A percentile compares a stretch with the other conserved stretches of the same genome.
Evolutionary conservation across 2,888 invertebrate species (phyloP).

Genomic region (Sceliomorpha sp.): DNA sequence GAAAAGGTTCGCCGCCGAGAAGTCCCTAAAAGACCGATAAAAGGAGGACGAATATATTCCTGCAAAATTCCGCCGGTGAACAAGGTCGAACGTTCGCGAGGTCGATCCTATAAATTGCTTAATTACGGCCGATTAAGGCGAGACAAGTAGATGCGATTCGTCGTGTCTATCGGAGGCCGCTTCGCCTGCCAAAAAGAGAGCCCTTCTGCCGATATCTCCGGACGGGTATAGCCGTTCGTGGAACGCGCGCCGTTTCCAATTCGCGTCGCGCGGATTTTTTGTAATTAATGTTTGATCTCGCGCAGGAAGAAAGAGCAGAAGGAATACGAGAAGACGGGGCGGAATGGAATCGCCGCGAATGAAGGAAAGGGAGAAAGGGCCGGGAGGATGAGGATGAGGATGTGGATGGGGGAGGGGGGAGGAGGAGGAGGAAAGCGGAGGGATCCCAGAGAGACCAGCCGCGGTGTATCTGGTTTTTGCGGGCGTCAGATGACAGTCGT

Average conservation of each 20-base stretch:
- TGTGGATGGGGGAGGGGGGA: constrained; percentile 7
- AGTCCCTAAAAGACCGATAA: too few relatives aligned
- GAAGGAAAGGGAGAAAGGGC: constrained; percentile 16
- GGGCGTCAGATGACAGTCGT: constrained; percentile 79
- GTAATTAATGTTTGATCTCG: constrained; percentile 76
- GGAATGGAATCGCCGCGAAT: constrained; percentile 23
- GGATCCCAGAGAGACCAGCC: constrained; percentile 38
- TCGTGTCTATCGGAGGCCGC: constrained; percentile 8
- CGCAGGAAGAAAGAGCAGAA: constrained; percentile 9
- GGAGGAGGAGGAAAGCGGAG: constrained; percentile 16
- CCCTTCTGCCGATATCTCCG: neutral
- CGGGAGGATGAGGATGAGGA: constrained; percentile 18
- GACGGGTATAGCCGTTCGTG: constrained; percentile 63
- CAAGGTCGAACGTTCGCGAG: constrained; percentile 18
- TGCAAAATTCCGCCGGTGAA: constrained; percentile 19
- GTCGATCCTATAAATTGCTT: constrained; percentile 42
- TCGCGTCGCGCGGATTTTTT: constrained; percentile 76
- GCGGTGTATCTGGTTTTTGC: constrained; percentile 77
- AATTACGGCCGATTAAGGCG: constrained; percentile 44
- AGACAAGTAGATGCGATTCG: constrained; percentile 23
- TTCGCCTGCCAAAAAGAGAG: constrained; percentile 10
- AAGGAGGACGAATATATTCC: too few relatives aligned
- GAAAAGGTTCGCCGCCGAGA: too few relatives aligned
- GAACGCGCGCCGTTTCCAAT: constrained; percentile 76
- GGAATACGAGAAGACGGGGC: constrained; percentile 21